Conservation (phyloP, 2,797 vertebrate species). For the Bradypodion pumilum region DNA sequence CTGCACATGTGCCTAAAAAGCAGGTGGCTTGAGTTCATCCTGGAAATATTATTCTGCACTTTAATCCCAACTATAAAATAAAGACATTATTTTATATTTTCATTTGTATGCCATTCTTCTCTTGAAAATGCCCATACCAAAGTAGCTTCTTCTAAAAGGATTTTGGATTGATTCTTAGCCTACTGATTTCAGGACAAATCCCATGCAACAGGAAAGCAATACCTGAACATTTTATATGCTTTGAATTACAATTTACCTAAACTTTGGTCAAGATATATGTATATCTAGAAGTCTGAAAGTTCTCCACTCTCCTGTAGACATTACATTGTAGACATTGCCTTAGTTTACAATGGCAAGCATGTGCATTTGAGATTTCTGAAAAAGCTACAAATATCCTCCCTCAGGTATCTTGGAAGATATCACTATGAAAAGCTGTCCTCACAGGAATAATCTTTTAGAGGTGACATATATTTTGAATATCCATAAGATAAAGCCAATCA, state of each 20-base stretch:
- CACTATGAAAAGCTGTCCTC: slow-evolving; percentile 8
- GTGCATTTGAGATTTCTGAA: background rate
- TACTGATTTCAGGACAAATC: background rate
- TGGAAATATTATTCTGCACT: background rate
- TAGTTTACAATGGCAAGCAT: background rate
- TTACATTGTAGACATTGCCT: background rate
- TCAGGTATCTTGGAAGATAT: background rate
- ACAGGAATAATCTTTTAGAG: slow-evolving; percentile 9
- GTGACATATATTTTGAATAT: background rate
- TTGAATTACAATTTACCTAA: background rate
- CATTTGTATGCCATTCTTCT: background rate
- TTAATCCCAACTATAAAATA: background rate
- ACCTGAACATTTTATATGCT: background rate
- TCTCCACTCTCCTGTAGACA: background rate
- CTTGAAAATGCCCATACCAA: no score
- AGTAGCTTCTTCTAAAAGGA: background rate
- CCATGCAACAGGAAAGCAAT: background rate
- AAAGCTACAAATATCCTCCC: background rate
- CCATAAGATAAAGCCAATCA: slow-evolving; percentile 4
- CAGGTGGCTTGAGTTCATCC: background rate
- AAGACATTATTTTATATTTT: background rate
- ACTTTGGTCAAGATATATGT: no score
- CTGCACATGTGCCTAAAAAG: background rate
- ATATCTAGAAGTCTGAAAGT: background rate
- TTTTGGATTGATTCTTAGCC: background rate